Base-by-base conservation (phyloP, 1,140 invertebrate species). In the Adelges cooleyi region DNA sequence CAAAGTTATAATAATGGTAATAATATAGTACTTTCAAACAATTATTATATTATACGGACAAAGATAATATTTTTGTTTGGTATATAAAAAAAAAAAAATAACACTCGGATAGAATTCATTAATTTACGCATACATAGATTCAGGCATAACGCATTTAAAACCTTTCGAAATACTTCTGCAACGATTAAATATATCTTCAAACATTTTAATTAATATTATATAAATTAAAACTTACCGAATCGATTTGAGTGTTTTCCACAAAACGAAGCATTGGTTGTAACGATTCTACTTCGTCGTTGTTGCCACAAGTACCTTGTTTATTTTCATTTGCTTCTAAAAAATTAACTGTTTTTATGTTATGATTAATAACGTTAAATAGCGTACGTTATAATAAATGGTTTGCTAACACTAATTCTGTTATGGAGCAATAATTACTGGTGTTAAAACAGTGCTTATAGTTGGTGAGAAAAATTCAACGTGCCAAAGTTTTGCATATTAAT, bases 221-320 rank as follows among this genome's bases (percentile, higher is more conserved):
- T n/a, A n/a, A 3, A 42, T 11, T 48, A 56, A 17, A 46, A 46
- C 42, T 62, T 48, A 62, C 56, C n/a, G 56, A 48, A 46, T 62
- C 56, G 25, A 33, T 62, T 62, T 62, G 56, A 62, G 56, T 18
- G 25, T 62, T 62, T 29, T 62, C 56, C 56, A 62, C 27, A 22
- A 62, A 62, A 23, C 56, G 56, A 25, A 62, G 56, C 56, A 62
- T 62, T 4, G 56, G 56, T 13, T 62, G 56, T 4, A 25, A 62
- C 10, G 42, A 46, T 22, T 62, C 56, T 13, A 46, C 56, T 20
- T 62, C 56, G 15, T 42, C 38, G 17, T 44, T 5, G 5, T 29
- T 59, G 17, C n/a, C 54, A 3, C 53, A 36, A 44, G 17, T 59
- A 13, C 56, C 56, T 2, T 48, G 44, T 33, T 62, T 62, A 15